Percentiles rank a stretch among this genome's conserved stretches.
Evolutionary conservation across 2,888 invertebrate genomes (phyloP).

Genomic region (Eupithecia insigniata): DNA sequence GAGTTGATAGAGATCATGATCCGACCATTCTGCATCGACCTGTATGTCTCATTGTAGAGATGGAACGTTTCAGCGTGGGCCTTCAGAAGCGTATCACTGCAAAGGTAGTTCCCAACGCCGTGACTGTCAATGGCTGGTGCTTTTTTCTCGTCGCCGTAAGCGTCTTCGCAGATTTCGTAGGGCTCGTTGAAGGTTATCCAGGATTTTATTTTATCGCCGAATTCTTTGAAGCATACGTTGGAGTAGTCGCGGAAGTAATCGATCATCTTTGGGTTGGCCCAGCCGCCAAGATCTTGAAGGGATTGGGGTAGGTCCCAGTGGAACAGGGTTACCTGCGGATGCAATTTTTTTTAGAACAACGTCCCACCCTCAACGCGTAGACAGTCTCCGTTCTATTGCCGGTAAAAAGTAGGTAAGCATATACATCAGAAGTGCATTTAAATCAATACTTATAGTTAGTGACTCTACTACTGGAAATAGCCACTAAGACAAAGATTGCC

Average conservation of each 20-base stretch:
- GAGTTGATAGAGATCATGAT: constrained; percentile 82
- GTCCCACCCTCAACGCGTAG: no score
- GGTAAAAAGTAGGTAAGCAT: no score
- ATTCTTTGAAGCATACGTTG: constrained; percentile 80
- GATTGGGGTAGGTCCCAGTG: constrained; percentile 88
- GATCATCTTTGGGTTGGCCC: constrained; percentile 81
- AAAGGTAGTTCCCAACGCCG: constrained; percentile 86
- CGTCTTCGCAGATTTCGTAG: constrained; percentile 80
- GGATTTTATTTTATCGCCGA: constrained; percentile 84
- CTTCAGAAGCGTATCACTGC: constrained; percentile 86
- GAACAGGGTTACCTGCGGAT: constrained; percentile 84
- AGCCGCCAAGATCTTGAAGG: constrained; percentile 83
- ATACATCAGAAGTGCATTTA: neutral
- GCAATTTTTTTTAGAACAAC: neutral
- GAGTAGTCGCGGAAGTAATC: constrained; percentile 84
- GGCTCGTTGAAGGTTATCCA: constrained; percentile 91
- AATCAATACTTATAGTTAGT: neutral
- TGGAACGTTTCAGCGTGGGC: constrained; percentile 88
- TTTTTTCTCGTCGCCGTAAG: constrained; percentile 80
- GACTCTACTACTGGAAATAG: neutral
- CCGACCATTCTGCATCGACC: constrained; percentile 80
- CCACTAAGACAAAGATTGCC: neutral
- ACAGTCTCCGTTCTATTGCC: no score
- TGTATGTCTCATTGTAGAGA: constrained; percentile 83
- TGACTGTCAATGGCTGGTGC: constrained; percentile 83